Evolutionary conservation across 2,113 vertebrate genomes (phyloP).

Genomic region (Heterochromis multidens): DNA sequence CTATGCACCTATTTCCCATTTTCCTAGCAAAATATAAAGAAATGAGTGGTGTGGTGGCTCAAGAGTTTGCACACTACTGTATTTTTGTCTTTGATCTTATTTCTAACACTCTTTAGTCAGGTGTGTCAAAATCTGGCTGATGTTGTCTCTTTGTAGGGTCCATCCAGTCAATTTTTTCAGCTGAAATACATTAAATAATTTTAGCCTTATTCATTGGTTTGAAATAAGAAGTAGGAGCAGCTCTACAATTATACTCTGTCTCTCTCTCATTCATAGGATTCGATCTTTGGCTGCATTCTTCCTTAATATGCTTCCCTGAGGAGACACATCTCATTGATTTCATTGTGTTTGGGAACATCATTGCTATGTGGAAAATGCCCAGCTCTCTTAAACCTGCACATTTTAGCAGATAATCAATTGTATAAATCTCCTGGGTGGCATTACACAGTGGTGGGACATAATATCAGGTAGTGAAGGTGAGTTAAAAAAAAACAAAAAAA

Average conservation of each 20-base stretch:
- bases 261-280: not conserved
- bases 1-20: not conserved
- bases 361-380: not conserved
- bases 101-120: not conserved
- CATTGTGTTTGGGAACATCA: not conserved
- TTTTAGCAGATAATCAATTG: constrained; percentile 5
- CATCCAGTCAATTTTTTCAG: not conserved
- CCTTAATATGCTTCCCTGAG: not conserved
- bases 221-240: not conserved
- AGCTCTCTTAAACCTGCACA: not conserved
- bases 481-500: not conserved
- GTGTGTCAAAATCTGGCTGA: not conserved
- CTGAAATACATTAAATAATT: not conserved
- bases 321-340: constrained; percentile 4
- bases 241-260: not conserved
- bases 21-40: not conserved
- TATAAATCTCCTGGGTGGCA: not conserved
- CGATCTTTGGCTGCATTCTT: not conserved
- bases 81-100: not conserved
- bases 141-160: not conserved
- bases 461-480: not conserved
- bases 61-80: not conserved
- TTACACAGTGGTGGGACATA: not conserved
- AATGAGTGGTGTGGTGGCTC: not conserved
- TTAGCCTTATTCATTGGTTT: not conserved